These are phyloP conservation scores for Helicoverpa zea DNA, from an alignment of 1,140 invertebrate species.

Conservation along the genomic window DNA sequence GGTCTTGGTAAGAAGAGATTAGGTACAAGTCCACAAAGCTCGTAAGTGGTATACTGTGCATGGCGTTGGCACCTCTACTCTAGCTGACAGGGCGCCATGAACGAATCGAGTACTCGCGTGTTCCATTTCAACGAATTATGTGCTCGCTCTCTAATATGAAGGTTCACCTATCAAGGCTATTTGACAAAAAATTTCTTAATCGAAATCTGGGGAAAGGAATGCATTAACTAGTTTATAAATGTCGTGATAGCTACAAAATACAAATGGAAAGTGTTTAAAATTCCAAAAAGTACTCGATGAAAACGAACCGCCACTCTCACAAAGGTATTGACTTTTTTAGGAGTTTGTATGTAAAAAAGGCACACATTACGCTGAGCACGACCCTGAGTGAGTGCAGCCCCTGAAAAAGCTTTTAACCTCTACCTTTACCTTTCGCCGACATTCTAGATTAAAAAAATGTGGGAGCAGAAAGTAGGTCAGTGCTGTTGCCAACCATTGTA, in stretches of 20 bases:
- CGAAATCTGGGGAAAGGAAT: no score
- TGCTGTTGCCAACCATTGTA: slow-evolving; percentile 19
- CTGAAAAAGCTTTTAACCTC: slow-evolving; percentile 29
- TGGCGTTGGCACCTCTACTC: slow-evolving; percentile 1
- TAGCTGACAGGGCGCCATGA: neutral
- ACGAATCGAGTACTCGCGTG: neutral
- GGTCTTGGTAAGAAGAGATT: no score
- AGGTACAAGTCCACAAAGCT: neutral
- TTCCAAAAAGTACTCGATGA: no score
- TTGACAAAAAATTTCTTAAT: no score
- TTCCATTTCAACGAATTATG: slow-evolving; percentile 24
- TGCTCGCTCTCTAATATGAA: neutral
- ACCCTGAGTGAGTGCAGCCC: neutral
- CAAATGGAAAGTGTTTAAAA: no score
- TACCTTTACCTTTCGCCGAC: slow-evolving; percentile 10
- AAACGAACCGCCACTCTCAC: neutral
- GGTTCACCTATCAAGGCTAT: neutral
- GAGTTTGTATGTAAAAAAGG: neutral
- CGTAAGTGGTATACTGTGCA: slow-evolving; percentile 6
- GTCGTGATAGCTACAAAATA: no score
- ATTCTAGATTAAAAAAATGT: slow-evolving; percentile 27
- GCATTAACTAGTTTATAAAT: no score
- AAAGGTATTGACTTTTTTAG: neutral
- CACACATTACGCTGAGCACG: neutral
- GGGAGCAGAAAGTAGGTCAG: slow-evolving; percentile 19